Conservation (phyloP, 1,140 invertebrate species). For the Cepaea nemoralis region DNA sequence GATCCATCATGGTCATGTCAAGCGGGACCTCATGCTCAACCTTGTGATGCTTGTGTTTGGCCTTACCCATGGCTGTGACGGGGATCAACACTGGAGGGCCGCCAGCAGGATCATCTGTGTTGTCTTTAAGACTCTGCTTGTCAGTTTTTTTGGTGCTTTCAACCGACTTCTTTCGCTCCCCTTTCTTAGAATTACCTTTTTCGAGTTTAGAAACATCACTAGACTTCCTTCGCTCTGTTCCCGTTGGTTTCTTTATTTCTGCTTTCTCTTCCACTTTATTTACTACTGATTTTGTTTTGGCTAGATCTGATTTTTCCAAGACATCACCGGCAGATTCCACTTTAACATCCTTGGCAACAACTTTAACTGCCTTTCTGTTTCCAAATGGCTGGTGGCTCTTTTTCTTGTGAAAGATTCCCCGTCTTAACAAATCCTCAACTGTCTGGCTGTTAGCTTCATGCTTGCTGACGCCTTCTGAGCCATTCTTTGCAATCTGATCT, state of each 20-base stretch:
- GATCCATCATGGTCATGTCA: constrained; percentile 50
- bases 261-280: neutral
- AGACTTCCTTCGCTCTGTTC: constrained; percentile 17
- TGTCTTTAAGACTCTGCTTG: neutral
- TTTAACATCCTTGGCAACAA: neutral
- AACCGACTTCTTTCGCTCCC: constrained; percentile 12
- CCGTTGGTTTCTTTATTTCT: constrained; percentile 19
- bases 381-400: constrained; percentile 39
- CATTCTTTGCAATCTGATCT: neutral
- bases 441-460: neutral
- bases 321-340: neutral
- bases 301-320: neutral
- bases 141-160: neutral
- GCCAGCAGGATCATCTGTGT: neutral
- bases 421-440: constrained; percentile 31
- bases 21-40: constrained; percentile 41
- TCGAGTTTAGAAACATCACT: constrained; percentile 14
- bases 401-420: constrained; percentile 31
- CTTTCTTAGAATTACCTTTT: constrained; percentile 1
- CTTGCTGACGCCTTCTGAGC: neutral
- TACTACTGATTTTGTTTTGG: neutral
- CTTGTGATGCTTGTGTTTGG: constrained; percentile 45
- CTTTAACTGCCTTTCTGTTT: constrained; percentile 8
- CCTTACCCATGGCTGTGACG: constrained; percentile 2
- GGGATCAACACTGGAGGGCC: constrained; percentile 9